Conservation (phyloP, 2,113 vertebrate genomes). For the Melanerpes formicivorus region DNA sequence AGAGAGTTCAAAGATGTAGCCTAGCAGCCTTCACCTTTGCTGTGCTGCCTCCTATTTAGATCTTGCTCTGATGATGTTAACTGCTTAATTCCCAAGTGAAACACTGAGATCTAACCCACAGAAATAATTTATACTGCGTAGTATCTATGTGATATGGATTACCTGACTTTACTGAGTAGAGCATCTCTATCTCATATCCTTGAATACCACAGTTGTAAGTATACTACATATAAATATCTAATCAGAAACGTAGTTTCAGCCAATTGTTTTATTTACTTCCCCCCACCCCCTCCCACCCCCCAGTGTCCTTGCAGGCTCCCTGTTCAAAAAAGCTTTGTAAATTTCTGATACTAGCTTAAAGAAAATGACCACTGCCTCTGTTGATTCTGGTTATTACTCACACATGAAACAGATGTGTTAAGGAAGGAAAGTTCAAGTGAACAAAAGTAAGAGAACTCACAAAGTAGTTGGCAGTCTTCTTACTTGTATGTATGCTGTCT, state of each 20-base stretch:
- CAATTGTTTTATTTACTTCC: neutral
- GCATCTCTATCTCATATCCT: neutral
- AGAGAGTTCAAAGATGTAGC: slow-evolving; percentile 28
- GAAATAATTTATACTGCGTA: neutral
- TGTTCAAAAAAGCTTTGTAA: neutral
- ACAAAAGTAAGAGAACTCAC: neutral
- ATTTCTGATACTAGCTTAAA: neutral
- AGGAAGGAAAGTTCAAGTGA: neutral
- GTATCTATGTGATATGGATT: neutral
- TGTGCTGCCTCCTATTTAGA: neutral
- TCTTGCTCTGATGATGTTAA: slow-evolving; percentile 14
- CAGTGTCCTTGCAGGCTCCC: neutral
- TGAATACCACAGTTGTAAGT: neutral
- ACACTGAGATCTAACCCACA: neutral
- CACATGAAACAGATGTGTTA: neutral
- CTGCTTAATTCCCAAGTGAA: slow-evolving; percentile 17
- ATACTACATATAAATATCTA: neutral
- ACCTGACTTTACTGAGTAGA: neutral
- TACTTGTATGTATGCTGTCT: neutral
- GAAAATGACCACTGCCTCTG: neutral
- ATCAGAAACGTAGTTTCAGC: neutral
- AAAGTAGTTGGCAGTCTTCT: neutral
- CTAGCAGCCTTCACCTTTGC: slow-evolving; percentile 18
- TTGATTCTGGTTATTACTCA: neutral
- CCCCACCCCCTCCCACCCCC: too few relatives aligned